A percentile compares a stretch with the other conserved stretches of the same genome.
Evolutionary conservation across 2,888 invertebrate species (phyloP).

Genomic region (Drosophila atroscutellata): DNA sequence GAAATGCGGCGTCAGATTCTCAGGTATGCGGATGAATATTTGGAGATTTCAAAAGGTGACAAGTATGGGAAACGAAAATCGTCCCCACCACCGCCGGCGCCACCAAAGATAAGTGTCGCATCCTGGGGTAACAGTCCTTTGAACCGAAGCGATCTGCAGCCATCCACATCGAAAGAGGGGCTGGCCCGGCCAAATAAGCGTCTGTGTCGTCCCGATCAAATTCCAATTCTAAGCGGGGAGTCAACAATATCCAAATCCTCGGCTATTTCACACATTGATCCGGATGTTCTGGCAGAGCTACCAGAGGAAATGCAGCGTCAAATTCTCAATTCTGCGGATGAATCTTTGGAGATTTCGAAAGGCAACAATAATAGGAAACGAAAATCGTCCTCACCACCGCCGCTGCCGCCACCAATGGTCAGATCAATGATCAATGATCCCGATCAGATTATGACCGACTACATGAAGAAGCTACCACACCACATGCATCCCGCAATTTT

Average conservation of each 20-base stretch:
- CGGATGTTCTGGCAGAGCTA: slow-evolving; percentile 87
- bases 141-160: slow-evolving; percentile 64
- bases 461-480: slow-evolving; percentile 28
- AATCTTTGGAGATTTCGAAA: slow-evolving; percentile 41
- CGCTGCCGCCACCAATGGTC: slow-evolving; percentile 3
- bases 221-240: not conserved
- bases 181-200: slow-evolving; percentile 20
- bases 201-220: slow-evolving; percentile 24
- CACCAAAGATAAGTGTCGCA: not conserved
- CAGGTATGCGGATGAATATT: slow-evolving; percentile 58
- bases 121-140: slow-evolving; percentile 12
- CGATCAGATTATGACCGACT: slow-evolving; percentile 48
- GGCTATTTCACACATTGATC: slow-evolving; percentile 85
- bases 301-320: slow-evolving; percentile 88
- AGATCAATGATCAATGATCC: no score
- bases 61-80: slow-evolving; percentile 5
- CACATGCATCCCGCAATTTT: slow-evolving; percentile 47
- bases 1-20: slow-evolving; percentile 88
- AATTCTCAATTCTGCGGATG: slow-evolving; percentile 84
- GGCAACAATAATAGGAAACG: not conserved
- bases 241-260: not conserved
- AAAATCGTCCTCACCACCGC: slow-evolving; percentile 7
- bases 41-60: slow-evolving; percentile 17
- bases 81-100: slow-evolving; percentile 6
- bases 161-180: slow-evolving; percentile 76